A percentile compares a stretch with the other conserved stretches of the same genome.
These are phyloP conservation scores for Ormyrus labotus DNA, from an alignment of 2,888 invertebrate species.

Conservation along the genomic window DNA sequence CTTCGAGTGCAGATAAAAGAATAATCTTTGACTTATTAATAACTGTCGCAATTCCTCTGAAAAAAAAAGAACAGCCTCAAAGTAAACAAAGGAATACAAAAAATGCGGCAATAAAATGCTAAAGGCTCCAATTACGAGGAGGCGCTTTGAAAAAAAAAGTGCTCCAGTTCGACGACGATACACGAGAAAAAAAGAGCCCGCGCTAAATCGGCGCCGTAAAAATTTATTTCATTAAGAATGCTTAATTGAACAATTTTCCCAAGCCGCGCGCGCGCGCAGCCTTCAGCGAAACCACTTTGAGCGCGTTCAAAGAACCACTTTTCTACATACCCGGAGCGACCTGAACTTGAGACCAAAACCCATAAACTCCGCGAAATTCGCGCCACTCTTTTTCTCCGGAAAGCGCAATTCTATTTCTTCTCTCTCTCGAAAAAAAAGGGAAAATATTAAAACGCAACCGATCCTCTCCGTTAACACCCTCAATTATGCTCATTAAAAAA, in stretches of 20 bases:
- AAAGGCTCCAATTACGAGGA: too few relatives aligned
- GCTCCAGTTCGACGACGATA: too few relatives aligned
- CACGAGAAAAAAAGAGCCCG: too few relatives aligned
- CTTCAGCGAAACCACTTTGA: constrained; percentile 1
- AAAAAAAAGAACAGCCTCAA: too few relatives aligned
- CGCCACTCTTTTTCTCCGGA: neutral
- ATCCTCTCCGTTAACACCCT: constrained; percentile 36
- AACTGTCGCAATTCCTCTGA: too few relatives aligned
- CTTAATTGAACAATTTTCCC: constrained; percentile 7
- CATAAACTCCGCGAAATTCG: neutral
- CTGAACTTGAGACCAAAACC: constrained; percentile 19
- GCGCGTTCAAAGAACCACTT: constrained; percentile 4
- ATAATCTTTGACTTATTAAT: too few relatives aligned
- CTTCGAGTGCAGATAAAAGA: too few relatives aligned
- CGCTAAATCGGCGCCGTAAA: neutral
- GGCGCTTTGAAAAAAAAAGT: too few relatives aligned
- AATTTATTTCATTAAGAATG: neutral
- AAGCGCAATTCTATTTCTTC: neutral
- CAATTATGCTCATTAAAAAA: constrained; percentile 45
- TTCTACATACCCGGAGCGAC: neutral
- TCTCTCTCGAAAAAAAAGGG: constrained; percentile 15
- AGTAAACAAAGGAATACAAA: too few relatives aligned
- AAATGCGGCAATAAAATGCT: too few relatives aligned
- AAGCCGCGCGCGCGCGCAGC: neutral
- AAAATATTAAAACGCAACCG: constrained; percentile 34